Base-by-base conservation (phyloP, 2,888 invertebrate species). In the Sceliomorpha sp. region DNA sequence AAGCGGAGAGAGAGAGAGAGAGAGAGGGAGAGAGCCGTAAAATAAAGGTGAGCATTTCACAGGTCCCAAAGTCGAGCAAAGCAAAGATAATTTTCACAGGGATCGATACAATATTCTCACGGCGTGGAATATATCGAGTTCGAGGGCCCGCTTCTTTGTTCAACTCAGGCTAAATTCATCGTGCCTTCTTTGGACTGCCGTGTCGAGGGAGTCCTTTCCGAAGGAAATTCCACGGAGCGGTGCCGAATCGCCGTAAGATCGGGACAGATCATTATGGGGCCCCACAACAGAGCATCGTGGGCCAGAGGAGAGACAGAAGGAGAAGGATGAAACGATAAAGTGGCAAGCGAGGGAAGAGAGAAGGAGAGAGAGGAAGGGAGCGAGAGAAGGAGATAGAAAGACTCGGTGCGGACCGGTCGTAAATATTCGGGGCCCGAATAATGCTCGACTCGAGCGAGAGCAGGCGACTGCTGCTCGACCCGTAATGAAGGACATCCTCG, bases 401-500 rank as follows among this genome's bases (percentile, higher is more conserved):
- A 24, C 59, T 70, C 67, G 63, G 69, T 70, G 68, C 72, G 74
- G 77, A 76, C 74, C 76, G 81, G 82, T 85, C 88, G 84, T 87
- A 87, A 86, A 87, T 86, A 87, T 86, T 82, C 83, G 83, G 79
- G 77, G 78, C 79, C 81, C 83, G 82, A 87, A 86, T 86, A 87
- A 85, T 83, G 81, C 79, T 80, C 59, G 73, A 79, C 8, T 74
- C 76, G 72, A 74, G 74, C 76, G n/a, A n/a, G n/a, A n/a, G n/a
- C n/a, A n/a, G 75, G 77, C 80, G 79, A 79, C 80, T 80, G 63
- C 70, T 75, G 80, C 78, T 76, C 81, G 79, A 78, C 78, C 80
- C 79, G 87, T 88, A 88, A 88, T 87, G 87, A 88, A 88, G 87
- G 87, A 87, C 87, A 87, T 82, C 82, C 83, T 83, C 83, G 85